Conservation (phyloP, 2,113 vertebrate species). For the Phalacrocorax aristotelis region DNA sequence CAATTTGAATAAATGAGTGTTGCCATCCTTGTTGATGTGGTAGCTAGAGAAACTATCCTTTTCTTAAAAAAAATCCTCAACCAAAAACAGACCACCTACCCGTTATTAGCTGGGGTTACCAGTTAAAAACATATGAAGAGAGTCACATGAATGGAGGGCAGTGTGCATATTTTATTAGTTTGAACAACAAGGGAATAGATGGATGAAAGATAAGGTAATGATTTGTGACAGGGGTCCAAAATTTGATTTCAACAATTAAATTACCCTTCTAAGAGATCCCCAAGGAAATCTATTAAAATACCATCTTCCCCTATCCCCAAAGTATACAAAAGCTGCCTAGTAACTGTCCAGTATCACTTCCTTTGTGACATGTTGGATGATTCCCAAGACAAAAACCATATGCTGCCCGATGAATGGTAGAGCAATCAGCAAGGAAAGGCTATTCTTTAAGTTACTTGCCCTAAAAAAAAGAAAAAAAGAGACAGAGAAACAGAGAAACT, state of each 20-base stretch:
- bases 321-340: slow-evolving; percentile 69
- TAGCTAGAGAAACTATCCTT: slow-evolving; percentile 48
- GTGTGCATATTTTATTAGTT: slow-evolving; percentile 70
- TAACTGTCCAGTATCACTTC: slow-evolving; percentile 59
- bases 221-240: slow-evolving; percentile 79
- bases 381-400: slow-evolving; percentile 70
- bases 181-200: slow-evolving; percentile 74
- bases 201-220: slow-evolving; percentile 80
- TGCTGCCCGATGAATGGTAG: slow-evolving; percentile 52
- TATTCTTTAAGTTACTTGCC: slow-evolving; percentile 31
- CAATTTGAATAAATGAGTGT: background rate
- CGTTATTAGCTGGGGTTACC: slow-evolving; percentile 34
- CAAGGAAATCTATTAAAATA: slow-evolving; percentile 78
- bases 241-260: slow-evolving; percentile 82
- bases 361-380: slow-evolving; percentile 59
- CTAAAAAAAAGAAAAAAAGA: background rate
- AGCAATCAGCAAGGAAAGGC: slow-evolving; percentile 37
- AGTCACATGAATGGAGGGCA: slow-evolving; percentile 72
- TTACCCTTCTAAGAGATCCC: slow-evolving; percentile 77
- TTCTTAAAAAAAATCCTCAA: slow-evolving; percentile 35
- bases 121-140: slow-evolving; percentile 69
- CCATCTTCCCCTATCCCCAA: slow-evolving; percentile 60
- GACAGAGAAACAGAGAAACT: background rate
- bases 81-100: slow-evolving; percentile 53
- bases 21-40: background rate